These are phyloP conservation scores for Campoplex nolae DNA, from an alignment of 2,888 invertebrate genomes.

Conservation along the genomic window DNA sequence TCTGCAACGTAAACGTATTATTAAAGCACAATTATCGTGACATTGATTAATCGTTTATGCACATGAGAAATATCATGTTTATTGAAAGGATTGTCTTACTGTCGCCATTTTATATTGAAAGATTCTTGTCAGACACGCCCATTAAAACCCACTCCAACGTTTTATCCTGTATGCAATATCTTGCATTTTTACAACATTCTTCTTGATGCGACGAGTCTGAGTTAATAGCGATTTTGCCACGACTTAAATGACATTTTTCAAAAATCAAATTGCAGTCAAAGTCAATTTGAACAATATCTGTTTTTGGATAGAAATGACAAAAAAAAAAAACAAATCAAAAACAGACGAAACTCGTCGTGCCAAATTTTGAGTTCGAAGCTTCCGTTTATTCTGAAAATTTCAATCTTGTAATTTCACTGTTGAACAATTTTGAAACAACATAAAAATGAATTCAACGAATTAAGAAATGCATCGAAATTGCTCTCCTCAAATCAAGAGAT, in stretches of 20 bases:
- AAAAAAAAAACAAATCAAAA: too few species aligned
- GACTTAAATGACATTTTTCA: background rate
- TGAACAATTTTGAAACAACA: too few species aligned
- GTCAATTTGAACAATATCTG: background rate
- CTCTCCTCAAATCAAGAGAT: too few species aligned
- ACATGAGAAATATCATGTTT: background rate
- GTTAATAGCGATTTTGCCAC: background rate
- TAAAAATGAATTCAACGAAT: too few species aligned
- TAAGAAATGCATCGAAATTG: too few species aligned
- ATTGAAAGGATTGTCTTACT: background rate
- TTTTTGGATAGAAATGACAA: background rate
- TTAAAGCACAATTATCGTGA: background rate
- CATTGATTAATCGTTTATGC: background rate
- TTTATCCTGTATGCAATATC: background rate
- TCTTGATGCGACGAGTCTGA: background rate
- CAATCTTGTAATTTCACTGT: too few species aligned
- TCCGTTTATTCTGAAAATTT: too few species aligned
- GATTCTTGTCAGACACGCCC: constrained; percentile 13
- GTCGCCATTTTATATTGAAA: constrained; percentile 20
- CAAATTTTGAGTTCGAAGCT: too few species aligned
- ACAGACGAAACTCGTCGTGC: too few species aligned
- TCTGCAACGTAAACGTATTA: background rate
- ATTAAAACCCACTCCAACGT: constrained; percentile 20
- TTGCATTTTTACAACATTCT: background rate
- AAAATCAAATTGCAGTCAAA: background rate